phyloP scores from a whole-genome alignment of 2,888 invertebrate genomes.

The Zhuqinia jingwanae region DNA sequence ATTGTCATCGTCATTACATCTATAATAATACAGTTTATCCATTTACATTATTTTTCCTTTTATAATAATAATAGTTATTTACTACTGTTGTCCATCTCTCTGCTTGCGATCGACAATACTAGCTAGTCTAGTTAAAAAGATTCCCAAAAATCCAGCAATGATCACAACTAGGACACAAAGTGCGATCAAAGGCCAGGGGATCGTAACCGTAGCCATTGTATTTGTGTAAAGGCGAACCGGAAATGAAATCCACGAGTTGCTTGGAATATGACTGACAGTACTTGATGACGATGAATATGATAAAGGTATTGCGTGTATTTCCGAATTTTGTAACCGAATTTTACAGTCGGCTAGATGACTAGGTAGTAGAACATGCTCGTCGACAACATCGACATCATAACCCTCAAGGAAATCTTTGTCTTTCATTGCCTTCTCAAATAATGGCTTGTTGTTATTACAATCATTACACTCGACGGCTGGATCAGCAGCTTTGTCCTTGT shows the following conservation, averaged over 20 bases:
- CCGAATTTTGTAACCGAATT: background rate
- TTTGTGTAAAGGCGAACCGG: conserved; percentile 52
- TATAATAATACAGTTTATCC: too few relatives aligned
- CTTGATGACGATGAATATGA: background rate
- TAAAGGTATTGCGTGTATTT: too few relatives aligned
- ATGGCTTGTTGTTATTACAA: background rate
- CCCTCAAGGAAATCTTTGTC: background rate
- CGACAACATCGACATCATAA: background rate
- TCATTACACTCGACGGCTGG: too few relatives aligned
- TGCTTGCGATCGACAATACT: background rate
- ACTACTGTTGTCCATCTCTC: background rate
- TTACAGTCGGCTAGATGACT: background rate
- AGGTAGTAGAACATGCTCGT: background rate
- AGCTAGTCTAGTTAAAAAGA: conserved; percentile 38
- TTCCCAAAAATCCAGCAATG: conserved; percentile 51
- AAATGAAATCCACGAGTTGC: conserved; percentile 47
- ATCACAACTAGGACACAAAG: conserved; percentile 46
- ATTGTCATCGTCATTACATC: too few relatives aligned
- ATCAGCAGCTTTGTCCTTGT: too few relatives aligned
- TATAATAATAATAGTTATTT: background rate
- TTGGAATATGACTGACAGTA: conserved; percentile 17
- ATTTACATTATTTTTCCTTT: background rate
- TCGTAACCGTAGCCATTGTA: background rate
- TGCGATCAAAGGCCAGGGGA: conserved; percentile 26
- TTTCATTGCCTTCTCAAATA: too few relatives aligned